Conservation (phyloP, 1,140 invertebrate species). For the Leptopilina boulardi region DNA sequence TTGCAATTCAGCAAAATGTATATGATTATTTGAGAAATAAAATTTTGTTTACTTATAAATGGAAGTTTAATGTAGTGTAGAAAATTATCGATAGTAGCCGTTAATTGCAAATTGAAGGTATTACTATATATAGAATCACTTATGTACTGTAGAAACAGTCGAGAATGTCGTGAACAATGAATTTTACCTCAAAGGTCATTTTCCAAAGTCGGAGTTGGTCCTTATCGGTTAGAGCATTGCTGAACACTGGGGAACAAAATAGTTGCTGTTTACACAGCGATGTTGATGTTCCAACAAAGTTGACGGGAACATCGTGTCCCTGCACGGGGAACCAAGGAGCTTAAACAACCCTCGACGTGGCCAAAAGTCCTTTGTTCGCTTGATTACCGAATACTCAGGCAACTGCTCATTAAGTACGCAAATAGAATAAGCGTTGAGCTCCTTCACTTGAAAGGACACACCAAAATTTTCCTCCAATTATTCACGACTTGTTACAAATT, state of each 20-base stretch:
- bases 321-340: slow-evolving; percentile 41
- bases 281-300: slow-evolving; percentile 54
- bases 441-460: slow-evolving; percentile 17
- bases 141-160: background rate
- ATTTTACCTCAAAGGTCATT: slow-evolving; percentile 13
- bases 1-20: background rate
- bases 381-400: slow-evolving; percentile 67
- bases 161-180: background rate
- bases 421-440: slow-evolving; percentile 54
- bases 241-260: slow-evolving; percentile 43
- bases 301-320: slow-evolving; percentile 49
- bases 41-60: too few relatives aligned
- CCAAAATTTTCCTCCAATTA: background rate
- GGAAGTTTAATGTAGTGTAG: too few relatives aligned
- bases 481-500: background rate
- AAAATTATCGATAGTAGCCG: background rate
- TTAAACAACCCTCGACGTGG: slow-evolving; percentile 63
- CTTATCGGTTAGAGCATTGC: slow-evolving; percentile 31
- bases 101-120: background rate
- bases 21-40: too few relatives aligned
- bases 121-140: background rate
- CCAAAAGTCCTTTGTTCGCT: slow-evolving; percentile 69
- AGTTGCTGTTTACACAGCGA: slow-evolving; percentile 43
- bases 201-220: background rate
- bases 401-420: slow-evolving; percentile 70